Evolutionary conservation across 2,113 vertebrate species (phyloP).

Genomic region (Nycticryphes semicollaris): DNA sequence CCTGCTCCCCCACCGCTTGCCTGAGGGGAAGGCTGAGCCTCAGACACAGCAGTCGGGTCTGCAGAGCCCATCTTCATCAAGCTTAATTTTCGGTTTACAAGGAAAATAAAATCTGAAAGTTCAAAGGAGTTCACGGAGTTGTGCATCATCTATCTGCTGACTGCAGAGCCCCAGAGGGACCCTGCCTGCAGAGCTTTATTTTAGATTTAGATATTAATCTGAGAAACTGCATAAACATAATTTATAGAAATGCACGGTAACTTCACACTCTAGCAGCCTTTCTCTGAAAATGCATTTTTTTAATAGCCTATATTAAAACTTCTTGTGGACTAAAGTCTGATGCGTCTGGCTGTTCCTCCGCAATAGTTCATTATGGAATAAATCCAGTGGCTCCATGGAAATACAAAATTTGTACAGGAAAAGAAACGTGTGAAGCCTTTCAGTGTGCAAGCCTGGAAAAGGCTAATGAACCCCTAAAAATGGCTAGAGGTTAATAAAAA

Average conservation of each 20-base stretch:
- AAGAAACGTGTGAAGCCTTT: neutral
- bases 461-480: neutral
- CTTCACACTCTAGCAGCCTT: conserved; percentile 12
- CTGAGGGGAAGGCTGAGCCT: neutral
- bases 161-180: conserved; percentile 38
- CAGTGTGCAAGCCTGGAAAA: neutral
- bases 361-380: neutral
- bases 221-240: conserved; percentile 44
- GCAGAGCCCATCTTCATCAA: neutral
- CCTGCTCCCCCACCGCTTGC: accelerated
- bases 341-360: neutral
- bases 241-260: conserved; percentile 10
- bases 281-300: neutral
- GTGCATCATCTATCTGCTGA: conserved; percentile 29
- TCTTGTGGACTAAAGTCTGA: neutral
- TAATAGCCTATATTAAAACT: conserved; percentile 8
- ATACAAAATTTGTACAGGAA: neutral
- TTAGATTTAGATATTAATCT: conserved; percentile 61
- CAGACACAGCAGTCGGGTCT: neutral
- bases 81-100: neutral
- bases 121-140: conserved; percentile 53
- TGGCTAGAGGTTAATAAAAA: neutral
- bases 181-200: conserved; percentile 11
- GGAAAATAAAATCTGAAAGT: conserved; percentile 41
- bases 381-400: neutral